phyloP scores from a whole-genome alignment of 2,888 invertebrate species.

The Bugulina stolonifera region DNA sequence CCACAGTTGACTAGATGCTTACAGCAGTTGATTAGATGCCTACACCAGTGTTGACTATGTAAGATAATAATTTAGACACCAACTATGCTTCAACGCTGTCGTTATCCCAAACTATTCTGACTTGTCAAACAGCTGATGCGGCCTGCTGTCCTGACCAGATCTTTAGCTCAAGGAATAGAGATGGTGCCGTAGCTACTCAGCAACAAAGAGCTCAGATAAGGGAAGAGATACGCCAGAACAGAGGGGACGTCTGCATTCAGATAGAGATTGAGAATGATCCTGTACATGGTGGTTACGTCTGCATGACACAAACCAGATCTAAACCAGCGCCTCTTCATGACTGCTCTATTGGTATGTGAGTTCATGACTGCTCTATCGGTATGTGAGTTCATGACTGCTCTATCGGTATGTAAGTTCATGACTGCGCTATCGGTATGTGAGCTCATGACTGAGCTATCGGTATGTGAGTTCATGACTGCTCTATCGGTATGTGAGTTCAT shows the following conservation, averaged over 20 bases:
- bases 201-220: background rate
- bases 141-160: slow-evolving; percentile 14
- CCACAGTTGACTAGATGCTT: too few species aligned
- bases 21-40: too few species aligned
- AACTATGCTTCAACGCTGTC: too few species aligned
- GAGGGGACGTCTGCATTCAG: slow-evolving; percentile 6
- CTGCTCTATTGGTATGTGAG: background rate
- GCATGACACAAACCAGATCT: slow-evolving; percentile 3
- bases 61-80: too few species aligned
- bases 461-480: too few species aligned
- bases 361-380: too few species aligned
- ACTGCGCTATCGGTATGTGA: too few species aligned
- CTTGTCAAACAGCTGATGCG: background rate
- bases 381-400: too few species aligned
- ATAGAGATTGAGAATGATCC: background rate
- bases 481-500: too few species aligned
- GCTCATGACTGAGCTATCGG: too few species aligned
- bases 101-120: background rate
- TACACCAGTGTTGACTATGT: too few species aligned
- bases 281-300: background rate
- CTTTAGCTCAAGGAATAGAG: background rate
- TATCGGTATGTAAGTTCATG: too few species aligned
- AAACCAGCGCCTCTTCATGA: background rate
- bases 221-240: background rate
- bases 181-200: background rate